A percentile compares a stretch with the other conserved stretches of the same genome.
These are phyloP conservation scores for Chloropsis hardwickii DNA, from an alignment of 2,113 vertebrate species.

Conservation along the genomic window DNA sequence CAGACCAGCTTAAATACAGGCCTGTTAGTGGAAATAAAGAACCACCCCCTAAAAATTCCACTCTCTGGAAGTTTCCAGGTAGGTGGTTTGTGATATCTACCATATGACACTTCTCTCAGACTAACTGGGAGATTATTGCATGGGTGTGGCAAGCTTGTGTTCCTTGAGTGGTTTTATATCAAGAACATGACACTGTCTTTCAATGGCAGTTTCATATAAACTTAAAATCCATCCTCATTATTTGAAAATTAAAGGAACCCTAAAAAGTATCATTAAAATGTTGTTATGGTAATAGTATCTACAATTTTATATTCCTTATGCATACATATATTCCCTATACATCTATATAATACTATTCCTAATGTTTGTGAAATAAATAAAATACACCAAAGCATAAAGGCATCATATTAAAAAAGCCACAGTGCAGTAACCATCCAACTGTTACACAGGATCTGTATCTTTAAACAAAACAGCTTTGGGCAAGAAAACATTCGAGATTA, in stretches of 20 bases:
- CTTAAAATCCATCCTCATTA: neutral
- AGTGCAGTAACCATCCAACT: neutral
- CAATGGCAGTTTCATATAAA: neutral
- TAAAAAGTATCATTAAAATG: neutral
- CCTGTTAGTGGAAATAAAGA: neutral
- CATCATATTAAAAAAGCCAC: neutral
- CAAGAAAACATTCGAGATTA: neutral
- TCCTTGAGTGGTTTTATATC: neutral
- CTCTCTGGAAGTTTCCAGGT: conserved; percentile 26
- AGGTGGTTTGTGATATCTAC: neutral
- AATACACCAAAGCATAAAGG: neutral
- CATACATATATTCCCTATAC: neutral
- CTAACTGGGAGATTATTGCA: neutral
- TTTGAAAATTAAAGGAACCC: neutral
- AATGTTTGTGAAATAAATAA: neutral
- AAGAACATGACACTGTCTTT: neutral
- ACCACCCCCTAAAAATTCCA: neutral
- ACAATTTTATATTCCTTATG: neutral
- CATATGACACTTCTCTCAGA: neutral
- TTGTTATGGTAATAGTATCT: neutral
- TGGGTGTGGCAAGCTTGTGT: neutral
- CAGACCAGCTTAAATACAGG: neutral
- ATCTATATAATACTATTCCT: neutral
- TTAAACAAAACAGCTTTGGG: neutral
- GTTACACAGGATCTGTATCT: neutral